A percentile compares a stretch with the other conserved stretches of the same genome.
Evolutionary conservation across 1,140 invertebrate genomes (phyloP).

Genomic region (Zaprionus inermis): DNA sequence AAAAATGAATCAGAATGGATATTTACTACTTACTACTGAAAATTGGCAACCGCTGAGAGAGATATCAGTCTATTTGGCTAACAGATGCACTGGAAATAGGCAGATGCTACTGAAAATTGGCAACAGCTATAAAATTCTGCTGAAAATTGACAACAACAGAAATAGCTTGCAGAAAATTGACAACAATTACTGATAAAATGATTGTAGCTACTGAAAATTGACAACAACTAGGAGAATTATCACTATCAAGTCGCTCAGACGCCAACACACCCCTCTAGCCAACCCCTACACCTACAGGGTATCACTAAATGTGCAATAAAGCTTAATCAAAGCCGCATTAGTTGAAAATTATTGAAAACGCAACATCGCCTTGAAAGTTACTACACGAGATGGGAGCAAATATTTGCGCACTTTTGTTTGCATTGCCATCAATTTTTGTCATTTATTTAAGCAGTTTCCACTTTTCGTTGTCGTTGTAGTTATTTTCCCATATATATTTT

Average conservation of each 20-base stretch:
- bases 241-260: not conserved
- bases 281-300: not conserved
- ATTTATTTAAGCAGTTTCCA: slow-evolving; percentile 73
- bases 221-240: too few species aligned
- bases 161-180: not conserved
- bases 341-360: slow-evolving; percentile 73
- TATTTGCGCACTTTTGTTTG: slow-evolving; percentile 79
- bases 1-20: too few species aligned
- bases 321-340: slow-evolving; percentile 70
- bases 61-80: not conserved
- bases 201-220: not conserved
- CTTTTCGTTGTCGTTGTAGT: slow-evolving; percentile 6
- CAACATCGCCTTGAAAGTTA: slow-evolving; percentile 49
- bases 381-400: slow-evolving; percentile 58
- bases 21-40: too few species aligned
- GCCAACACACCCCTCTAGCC: not conserved
- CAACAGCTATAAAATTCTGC: not conserved
- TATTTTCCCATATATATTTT: slow-evolving; percentile 5
- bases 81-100: not conserved
- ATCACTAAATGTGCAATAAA: slow-evolving; percentile 40
- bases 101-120: not conserved
- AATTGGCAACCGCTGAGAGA: not conserved
- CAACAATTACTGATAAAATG: not conserved
- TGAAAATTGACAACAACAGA: not conserved
- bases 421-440: slow-evolving; percentile 78